Percentiles rank a stretch among this genome's conserved stretches.
phyloP scores from a whole-genome alignment of 2,888 invertebrate species.

The Eupithecia subumbrata region DNA sequence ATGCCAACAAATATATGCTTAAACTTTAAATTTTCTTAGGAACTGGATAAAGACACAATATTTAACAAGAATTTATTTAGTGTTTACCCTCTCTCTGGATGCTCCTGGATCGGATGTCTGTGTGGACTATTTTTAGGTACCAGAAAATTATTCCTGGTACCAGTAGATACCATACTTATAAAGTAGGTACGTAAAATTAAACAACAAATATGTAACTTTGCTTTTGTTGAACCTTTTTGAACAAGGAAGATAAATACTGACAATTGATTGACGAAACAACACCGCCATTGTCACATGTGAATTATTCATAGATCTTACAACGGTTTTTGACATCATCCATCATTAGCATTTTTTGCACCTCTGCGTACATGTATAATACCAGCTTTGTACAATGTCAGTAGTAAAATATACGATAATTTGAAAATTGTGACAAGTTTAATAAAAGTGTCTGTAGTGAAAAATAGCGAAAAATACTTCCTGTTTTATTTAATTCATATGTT shows the following conservation, averaged over 20 bases:
- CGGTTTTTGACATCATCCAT: conserved; percentile 5
- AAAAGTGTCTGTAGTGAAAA: background rate
- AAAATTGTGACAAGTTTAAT: background rate
- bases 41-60: background rate
- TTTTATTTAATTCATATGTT: background rate
- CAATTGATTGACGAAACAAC: conserved; percentile 40
- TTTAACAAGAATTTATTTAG: background rate
- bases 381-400: background rate
- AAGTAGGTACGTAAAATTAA: background rate
- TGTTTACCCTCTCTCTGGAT: no score
- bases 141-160: no score
- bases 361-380: background rate
- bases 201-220: background rate
- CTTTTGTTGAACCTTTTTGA: background rate
- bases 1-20: background rate
- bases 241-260: conserved; percentile 38
- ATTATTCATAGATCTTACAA: conserved; percentile 25
- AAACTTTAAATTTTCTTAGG: background rate
- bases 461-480: background rate
- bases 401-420: background rate
- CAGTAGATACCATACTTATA: no score
- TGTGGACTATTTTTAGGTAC: background rate
- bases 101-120: no score
- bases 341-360: background rate
- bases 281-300: conserved; percentile 22